Conservation (phyloP, 2,888 invertebrate species). For the Eucera pruinosa region DNA sequence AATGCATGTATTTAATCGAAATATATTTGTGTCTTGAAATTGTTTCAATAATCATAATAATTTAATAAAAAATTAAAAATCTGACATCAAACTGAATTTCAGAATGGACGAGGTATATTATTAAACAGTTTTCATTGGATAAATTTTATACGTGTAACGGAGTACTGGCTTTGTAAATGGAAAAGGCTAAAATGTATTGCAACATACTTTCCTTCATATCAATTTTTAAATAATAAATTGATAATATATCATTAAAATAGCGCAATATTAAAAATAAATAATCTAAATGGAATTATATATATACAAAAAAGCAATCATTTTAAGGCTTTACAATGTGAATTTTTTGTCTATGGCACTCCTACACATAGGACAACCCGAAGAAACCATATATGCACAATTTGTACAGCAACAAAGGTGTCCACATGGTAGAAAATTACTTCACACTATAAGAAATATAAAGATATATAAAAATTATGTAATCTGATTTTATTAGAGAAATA, state of each 20-base stretch:
- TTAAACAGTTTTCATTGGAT: constrained; percentile 25
- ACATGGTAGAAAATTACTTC: constrained; percentile 93
- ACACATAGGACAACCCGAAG: constrained; percentile 92
- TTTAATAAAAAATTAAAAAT: constrained; percentile 10
- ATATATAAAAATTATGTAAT: not conserved
- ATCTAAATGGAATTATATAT: constrained; percentile 26
- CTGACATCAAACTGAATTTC: not conserved
- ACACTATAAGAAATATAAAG: constrained; percentile 85
- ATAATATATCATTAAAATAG: constrained; percentile 9
- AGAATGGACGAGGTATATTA: constrained; percentile 14
- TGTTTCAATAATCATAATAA: constrained; percentile 13
- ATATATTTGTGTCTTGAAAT: constrained; percentile 5
- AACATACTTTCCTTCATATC: not conserved
- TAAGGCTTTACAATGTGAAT: constrained; percentile 88
- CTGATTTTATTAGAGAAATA: not conserved
- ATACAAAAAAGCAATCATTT: constrained; percentile 64
- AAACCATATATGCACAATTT: constrained; percentile 87
- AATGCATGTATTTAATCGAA: constrained; percentile 9
- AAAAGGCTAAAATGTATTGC: constrained; percentile 25
- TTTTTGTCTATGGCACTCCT: constrained; percentile 88
- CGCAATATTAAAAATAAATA: constrained; percentile 13
- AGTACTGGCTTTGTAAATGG: constrained; percentile 27
- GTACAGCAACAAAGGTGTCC: constrained; percentile 94
- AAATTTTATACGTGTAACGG: constrained; percentile 21
- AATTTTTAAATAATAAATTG: constrained; percentile 20